Evolutionary conservation across 2,113 vertebrate species (phyloP).

Genomic region (Archocentrus centrarchus): DNA sequence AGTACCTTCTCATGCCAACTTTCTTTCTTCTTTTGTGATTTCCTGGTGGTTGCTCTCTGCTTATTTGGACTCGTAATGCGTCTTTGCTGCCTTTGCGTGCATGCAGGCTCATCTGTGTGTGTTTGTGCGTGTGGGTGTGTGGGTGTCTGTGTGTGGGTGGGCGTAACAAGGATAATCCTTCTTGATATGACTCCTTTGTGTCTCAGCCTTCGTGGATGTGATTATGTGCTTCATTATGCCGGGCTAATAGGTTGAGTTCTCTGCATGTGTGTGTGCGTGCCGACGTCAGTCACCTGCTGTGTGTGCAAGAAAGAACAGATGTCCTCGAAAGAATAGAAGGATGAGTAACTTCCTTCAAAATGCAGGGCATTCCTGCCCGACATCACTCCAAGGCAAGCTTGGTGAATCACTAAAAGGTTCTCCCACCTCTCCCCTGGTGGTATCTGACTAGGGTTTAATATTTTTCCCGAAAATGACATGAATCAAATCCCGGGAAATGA

Average conservation of each 20-base stretch:
- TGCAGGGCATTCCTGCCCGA: neutral
- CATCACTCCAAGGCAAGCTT: neutral
- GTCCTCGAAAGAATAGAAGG: slow-evolving; percentile 43
- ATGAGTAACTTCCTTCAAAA: slow-evolving; percentile 33
- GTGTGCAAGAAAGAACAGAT: slow-evolving; percentile 39
- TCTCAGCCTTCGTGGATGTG: slow-evolving; percentile 56
- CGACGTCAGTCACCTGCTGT: slow-evolving; percentile 55
- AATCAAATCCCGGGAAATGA: no score
- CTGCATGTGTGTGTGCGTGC: neutral
- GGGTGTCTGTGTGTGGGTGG: slow-evolving; percentile 24
- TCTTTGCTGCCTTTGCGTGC: slow-evolving; percentile 28
- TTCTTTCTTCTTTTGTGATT: neutral
- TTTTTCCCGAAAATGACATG: no score
- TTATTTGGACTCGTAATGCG: slow-evolving; percentile 24
- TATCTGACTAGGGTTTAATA: no score
- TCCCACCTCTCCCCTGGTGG: neutral
- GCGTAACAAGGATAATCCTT: slow-evolving; percentile 62
- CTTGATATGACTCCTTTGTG: slow-evolving; percentile 65
- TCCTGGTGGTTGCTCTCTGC: neutral
- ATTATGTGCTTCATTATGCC: slow-evolving; percentile 67
- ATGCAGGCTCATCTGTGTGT: slow-evolving; percentile 13
- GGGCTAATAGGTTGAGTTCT: slow-evolving; percentile 50
- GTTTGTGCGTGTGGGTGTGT: slow-evolving; percentile 16
- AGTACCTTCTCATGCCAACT: neutral
- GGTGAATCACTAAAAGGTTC: neutral